phyloP scores from a whole-genome alignment of 1,140 invertebrate genomes.

The Asobara japonica region DNA sequence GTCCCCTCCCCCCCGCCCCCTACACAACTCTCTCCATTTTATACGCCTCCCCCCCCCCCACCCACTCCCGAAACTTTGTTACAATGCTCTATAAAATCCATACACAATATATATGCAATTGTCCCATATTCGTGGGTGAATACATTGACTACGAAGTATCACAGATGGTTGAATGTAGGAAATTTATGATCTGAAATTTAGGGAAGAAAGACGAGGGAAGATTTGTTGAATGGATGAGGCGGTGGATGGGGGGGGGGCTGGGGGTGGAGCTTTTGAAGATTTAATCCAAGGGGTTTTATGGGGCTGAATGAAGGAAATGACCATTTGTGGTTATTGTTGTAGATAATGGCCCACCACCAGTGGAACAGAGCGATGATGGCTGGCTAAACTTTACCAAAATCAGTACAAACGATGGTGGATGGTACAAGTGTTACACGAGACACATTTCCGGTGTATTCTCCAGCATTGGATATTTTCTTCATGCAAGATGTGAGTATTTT shows the following conservation, averaged over 20 bases:
- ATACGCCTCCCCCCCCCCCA: not conserved
- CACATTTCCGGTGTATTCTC: slow-evolving; percentile 85
- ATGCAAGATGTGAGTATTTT: slow-evolving; percentile 80
- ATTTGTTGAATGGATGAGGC: not conserved
- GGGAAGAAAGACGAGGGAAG: not conserved
- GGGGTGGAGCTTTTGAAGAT: not conserved
- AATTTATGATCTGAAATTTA: not conserved
- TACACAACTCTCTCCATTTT: not conserved
- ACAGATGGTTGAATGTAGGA: not conserved
- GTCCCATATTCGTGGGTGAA: not conserved
- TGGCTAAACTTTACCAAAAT: slow-evolving; percentile 86
- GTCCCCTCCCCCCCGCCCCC: not conserved
- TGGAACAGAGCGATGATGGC: slow-evolving; percentile 76
- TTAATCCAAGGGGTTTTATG: not conserved
- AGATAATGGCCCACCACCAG: slow-evolving; percentile 71
- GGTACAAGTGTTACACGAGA: slow-evolving; percentile 88
- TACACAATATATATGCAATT: slow-evolving; percentile 2
- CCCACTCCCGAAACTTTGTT: not conserved
- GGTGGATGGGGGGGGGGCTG: no score
- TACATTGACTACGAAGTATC: not conserved
- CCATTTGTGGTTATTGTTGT: slow-evolving; percentile 49
- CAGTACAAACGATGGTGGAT: slow-evolving; percentile 80
- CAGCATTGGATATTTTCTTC: slow-evolving; percentile 89
- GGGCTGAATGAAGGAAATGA: not conserved
- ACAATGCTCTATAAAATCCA: slow-evolving; percentile 14